Evolutionary conservation across 2,113 vertebrate species (phyloP).

Genomic region (Danionella cerebrum): DNA sequence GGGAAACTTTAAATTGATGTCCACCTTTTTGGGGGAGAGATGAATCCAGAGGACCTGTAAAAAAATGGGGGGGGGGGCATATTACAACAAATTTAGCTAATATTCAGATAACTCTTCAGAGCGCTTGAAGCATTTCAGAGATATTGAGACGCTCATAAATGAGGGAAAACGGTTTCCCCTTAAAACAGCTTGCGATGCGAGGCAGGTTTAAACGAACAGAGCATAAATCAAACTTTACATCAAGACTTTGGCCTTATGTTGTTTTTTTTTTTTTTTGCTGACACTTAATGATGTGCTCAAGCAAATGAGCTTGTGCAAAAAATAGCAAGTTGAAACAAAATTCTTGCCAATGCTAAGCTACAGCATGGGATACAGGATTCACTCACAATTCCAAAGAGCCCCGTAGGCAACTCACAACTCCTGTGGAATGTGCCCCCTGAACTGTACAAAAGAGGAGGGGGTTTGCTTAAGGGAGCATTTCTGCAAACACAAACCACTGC

Average conservation of each 20-base stretch:
- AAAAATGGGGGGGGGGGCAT: slow-evolving; percentile 18
- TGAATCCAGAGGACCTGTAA: slow-evolving; percentile 50
- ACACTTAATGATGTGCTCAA: slow-evolving; percentile 28
- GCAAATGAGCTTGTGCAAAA: slow-evolving; percentile 22
- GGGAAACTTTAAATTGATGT: slow-evolving; percentile 50
- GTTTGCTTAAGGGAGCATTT: slow-evolving; percentile 71
- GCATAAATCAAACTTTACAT: slow-evolving; percentile 28
- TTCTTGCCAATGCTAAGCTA: slow-evolving; percentile 17
- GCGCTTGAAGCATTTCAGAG: not conserved
- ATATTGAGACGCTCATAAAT: slow-evolving; percentile 13
- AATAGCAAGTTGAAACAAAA: slow-evolving; percentile 28
- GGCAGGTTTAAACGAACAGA: slow-evolving; percentile 6
- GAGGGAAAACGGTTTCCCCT: slow-evolving; percentile 3
- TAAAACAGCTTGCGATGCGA: slow-evolving; percentile 15
- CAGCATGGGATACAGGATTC: slow-evolving; percentile 40
- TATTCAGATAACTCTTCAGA: not conserved
- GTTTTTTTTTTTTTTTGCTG: slow-evolving; percentile 21
- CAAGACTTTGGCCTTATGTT: not conserved
- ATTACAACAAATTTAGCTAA: slow-evolving; percentile 35
- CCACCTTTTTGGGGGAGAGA: slow-evolving; percentile 41
- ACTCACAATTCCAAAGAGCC: slow-evolving; percentile 80
- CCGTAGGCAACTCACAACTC: slow-evolving; percentile 81
- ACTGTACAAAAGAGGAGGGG: slow-evolving; percentile 73
- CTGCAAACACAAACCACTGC: slow-evolving; percentile 92
- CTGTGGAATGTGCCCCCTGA: slow-evolving; percentile 91